Percentiles rank a stretch among this genome's conserved stretches.
Evolutionary conservation across 23 tunicate genomes (phyloP).

Genomic region (Aplidium turbinatum): DNA sequence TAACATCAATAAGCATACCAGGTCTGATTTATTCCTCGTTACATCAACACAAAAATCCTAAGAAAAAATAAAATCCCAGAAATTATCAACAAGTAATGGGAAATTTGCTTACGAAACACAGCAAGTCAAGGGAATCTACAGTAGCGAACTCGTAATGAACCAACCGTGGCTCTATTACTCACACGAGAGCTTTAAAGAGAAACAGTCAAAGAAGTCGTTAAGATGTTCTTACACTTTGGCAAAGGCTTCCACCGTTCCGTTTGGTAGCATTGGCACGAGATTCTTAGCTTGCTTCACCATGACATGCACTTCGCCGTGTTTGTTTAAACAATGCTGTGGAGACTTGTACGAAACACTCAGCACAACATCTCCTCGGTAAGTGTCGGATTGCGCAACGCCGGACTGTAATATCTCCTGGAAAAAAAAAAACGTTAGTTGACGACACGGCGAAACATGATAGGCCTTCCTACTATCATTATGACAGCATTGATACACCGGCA

Average conservation of each 20-base stretch:
- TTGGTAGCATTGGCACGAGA: conserved; percentile 29
- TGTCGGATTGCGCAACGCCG: conserved; percentile 6
- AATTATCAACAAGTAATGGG: background rate
- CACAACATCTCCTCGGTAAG: conserved; percentile 47
- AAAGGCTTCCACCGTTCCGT: conserved; percentile 51
- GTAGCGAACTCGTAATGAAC: too few species aligned
- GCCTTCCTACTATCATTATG: too few species aligned
- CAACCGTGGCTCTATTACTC: background rate
- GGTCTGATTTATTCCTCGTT: too few species aligned
- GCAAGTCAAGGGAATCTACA: background rate
- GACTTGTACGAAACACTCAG: conserved; percentile 33
- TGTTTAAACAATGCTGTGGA: conserved; percentile 16
- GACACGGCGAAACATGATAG: too few species aligned
- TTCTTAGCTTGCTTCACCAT: conserved; percentile 57
- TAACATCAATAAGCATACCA: too few species aligned
- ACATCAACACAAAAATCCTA: too few species aligned
- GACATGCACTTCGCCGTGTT: conserved; percentile 47
- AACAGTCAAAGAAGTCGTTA: background rate
- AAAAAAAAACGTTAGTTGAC: too few species aligned
- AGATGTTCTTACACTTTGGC: conserved; percentile 34
- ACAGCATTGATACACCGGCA: too few species aligned
- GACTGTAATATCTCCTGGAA: conserved; percentile 36
- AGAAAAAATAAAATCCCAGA: too few species aligned
- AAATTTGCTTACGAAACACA: background rate
- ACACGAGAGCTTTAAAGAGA: too few species aligned